phyloP scores from a whole-genome alignment of 2,888 invertebrate species.

The Idaea straminata region DNA sequence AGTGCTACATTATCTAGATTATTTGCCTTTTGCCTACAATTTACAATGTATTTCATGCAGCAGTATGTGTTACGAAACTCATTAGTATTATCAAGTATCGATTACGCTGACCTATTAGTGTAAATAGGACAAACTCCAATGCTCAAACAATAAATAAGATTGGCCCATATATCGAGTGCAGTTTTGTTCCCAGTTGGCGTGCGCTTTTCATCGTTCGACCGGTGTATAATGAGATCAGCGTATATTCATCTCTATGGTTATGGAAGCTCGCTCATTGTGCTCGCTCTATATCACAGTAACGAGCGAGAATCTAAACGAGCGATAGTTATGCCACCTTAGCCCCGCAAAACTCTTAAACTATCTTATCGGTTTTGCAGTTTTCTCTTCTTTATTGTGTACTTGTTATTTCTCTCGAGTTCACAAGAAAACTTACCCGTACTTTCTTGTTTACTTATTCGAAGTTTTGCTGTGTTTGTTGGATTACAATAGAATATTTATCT shows the following conservation, averaged over 20 bases:
- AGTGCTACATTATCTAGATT: neutral
- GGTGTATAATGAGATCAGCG: constrained; percentile 57
- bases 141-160: constrained; percentile 47
- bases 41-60: neutral
- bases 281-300: constrained; percentile 38
- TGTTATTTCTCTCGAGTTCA: neutral
- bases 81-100: constrained; percentile 2
- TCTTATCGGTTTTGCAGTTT: neutral
- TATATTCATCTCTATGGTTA: constrained; percentile 46
- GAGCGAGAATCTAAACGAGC: constrained; percentile 29
- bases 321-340: constrained; percentile 16
- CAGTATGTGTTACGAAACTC: neutral
- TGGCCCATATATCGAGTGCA: constrained; percentile 55
- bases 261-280: constrained; percentile 36
- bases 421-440: neutral
- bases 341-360: constrained; percentile 1
- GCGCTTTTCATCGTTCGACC: constrained; percentile 57
- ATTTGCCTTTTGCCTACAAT: neutral
- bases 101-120: constrained; percentile 13
- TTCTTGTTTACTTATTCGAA: neutral
- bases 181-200: constrained; percentile 41
- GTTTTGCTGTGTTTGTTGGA: neutral
- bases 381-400: neutral
- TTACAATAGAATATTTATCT: neutral
- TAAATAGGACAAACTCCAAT: constrained; percentile 22